phyloP scores from a whole-genome alignment of 2,888 invertebrate genomes.

The Odontomyia ornata region DNA sequence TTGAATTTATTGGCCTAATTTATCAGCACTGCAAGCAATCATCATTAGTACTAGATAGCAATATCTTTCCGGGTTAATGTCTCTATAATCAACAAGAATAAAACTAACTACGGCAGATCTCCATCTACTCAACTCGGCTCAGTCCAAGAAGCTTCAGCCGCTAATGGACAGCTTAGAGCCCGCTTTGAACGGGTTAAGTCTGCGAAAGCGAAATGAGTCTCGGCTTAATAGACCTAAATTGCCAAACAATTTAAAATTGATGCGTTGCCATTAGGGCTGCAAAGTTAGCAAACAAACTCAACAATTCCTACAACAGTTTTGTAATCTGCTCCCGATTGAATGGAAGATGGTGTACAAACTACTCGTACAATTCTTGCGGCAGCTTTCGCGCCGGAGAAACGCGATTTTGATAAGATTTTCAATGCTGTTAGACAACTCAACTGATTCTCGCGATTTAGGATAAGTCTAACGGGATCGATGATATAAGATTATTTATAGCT shows the following conservation, averaged over 20 bases:
- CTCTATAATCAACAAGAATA: too few relatives aligned
- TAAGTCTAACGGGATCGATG: background rate
- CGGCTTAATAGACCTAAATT: too few relatives aligned
- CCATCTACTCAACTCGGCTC: too few relatives aligned
- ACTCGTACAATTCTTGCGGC: background rate
- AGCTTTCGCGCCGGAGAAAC: background rate
- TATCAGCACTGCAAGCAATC: too few relatives aligned
- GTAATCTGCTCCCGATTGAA: background rate
- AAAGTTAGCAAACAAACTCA: background rate
- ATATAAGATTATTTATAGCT: background rate
- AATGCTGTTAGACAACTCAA: slow-evolving; percentile 5
- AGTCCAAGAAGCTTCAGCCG: too few relatives aligned
- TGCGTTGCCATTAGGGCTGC: too few relatives aligned
- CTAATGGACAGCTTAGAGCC: too few relatives aligned
- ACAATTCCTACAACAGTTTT: background rate
- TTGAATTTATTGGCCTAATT: too few relatives aligned
- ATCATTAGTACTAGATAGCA: too few relatives aligned
- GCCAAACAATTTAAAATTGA: background rate
- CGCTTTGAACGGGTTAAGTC: too few relatives aligned
- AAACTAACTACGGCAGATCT: too few relatives aligned
- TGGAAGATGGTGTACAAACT: background rate
- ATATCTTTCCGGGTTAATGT: too few relatives aligned
- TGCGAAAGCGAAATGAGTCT: background rate
- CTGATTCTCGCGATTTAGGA: background rate
- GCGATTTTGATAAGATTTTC: background rate